phyloP scores from a whole-genome alignment of 1,140 invertebrate genomes.

The Pteromalus puparum region DNA sequence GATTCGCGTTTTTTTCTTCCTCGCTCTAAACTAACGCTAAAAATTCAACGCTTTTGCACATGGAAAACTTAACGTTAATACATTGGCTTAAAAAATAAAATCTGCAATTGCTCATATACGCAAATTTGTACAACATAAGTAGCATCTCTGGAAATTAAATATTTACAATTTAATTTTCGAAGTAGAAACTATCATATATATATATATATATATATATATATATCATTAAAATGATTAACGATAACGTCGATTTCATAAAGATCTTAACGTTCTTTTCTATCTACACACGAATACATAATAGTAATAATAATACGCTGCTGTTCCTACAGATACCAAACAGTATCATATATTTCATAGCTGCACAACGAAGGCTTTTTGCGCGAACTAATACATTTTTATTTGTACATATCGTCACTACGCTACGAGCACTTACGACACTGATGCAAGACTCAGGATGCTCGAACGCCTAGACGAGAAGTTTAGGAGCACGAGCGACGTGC shows the following conservation, averaged over 20 bases:
- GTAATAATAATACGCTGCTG: not conserved
- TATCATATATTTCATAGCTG: slow-evolving; percentile 5
- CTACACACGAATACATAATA: not conserved
- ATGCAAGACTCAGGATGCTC: slow-evolving; percentile 6
- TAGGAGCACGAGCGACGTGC: not conserved
- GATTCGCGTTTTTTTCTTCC: slow-evolving; percentile 26
- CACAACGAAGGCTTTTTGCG: not conserved
- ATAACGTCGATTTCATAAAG: slow-evolving; percentile 6
- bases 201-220: not conserved
- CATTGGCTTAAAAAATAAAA: slow-evolving; percentile 51
- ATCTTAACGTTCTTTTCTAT: slow-evolving; percentile 2
- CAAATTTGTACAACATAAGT: slow-evolving; percentile 40
- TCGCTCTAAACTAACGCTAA: slow-evolving; percentile 21
- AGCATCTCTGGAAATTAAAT: slow-evolving; percentile 32
- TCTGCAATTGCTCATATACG: slow-evolving; percentile 21
- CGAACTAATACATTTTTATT: not conserved
- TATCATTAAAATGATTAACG: slow-evolving; percentile 12
- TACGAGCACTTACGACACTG: not conserved
- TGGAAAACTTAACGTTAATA: slow-evolving; percentile 42
- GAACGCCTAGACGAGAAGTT: not conserved
- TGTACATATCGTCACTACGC: slow-evolving; percentile 27
- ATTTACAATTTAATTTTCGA: slow-evolving; percentile 33
- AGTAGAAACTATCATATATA: not conserved
- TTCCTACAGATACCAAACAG: not conserved
- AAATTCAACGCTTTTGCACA: slow-evolving; percentile 38